Conservation (phyloP, 1,140 invertebrate genomes). For the Caenorhabditis briggsae region DNA sequence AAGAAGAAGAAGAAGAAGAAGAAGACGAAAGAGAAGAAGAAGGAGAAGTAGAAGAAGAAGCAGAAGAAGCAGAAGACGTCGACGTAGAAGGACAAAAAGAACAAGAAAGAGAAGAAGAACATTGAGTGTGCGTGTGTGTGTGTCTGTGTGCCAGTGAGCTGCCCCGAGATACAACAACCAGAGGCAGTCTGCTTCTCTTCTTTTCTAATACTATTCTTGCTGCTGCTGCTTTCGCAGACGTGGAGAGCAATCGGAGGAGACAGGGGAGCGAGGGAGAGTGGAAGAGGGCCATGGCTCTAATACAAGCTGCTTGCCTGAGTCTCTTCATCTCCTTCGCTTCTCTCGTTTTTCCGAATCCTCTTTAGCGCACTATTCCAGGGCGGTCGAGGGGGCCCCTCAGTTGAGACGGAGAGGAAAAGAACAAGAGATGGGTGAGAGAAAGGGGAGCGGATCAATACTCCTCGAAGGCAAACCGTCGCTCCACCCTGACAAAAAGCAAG, state of each 20-base stretch:
- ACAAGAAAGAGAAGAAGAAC: conserved; percentile 19
- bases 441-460: conserved; percentile 49
- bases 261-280: conserved; percentile 10
- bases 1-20: conserved; percentile 20
- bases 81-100: not conserved
- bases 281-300: conserved; percentile 15
- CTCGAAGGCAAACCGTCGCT: conserved; percentile 33
- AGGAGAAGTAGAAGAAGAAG: not conserved
- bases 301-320: not conserved
- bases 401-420: conserved; percentile 20
- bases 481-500: conserved; percentile 32
- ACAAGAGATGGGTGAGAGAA: not conserved
- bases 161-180: conserved; percentile 47
- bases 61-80: conserved; percentile 14
- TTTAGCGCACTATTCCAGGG: conserved; percentile 52
- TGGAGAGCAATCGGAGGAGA: conserved; percentile 22
- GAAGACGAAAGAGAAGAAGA: conserved; percentile 1
- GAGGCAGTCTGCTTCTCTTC: conserved; percentile 16
- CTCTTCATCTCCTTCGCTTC: conserved; percentile 18
- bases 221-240: conserved; percentile 38
- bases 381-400: conserved; percentile 25
- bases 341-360: conserved; percentile 49
- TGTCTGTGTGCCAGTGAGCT: conserved; percentile 28
- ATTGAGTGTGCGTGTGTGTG: conserved; percentile 39
- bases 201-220: not conserved